Percentiles rank a stretch among this genome's conserved stretches.
These are phyloP conservation scores for Eupithecia inturbata DNA, from an alignment of 2,888 invertebrate species.

Conservation along the genomic window DNA sequence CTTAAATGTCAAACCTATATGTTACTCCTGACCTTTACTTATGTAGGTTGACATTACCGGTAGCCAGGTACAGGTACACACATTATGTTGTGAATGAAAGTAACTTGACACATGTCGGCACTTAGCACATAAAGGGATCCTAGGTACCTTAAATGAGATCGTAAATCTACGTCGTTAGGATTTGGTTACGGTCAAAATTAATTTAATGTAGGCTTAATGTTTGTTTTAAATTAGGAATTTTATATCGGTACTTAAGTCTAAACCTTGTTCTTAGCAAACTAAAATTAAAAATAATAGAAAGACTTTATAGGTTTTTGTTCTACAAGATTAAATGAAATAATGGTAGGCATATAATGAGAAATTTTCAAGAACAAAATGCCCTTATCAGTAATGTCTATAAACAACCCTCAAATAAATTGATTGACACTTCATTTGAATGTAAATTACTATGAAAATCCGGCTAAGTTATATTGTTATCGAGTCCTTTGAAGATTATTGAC, in stretches of 20 bases:
- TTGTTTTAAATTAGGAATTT: not conserved
- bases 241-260: not conserved
- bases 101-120: slow-evolving; percentile 19
- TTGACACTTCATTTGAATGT: slow-evolving; percentile 5
- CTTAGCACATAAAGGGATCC: slow-evolving; percentile 18
- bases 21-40: not conserved
- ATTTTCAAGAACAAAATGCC: not conserved
- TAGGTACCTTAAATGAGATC: slow-evolving; percentile 27
- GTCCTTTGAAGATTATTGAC: slow-evolving; percentile 40
- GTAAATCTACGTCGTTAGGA: slow-evolving; percentile 32
- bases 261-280: not conserved
- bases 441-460: not conserved
- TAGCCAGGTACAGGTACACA: not conserved
- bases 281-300: not conserved
- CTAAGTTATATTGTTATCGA: slow-evolving; percentile 5
- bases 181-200: slow-evolving; percentile 14
- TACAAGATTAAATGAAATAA: not conserved
- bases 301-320: not conserved
- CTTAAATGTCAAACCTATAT: slow-evolving; percentile 14
- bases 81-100: slow-evolving; percentile 10
- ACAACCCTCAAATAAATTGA: slow-evolving; percentile 1
- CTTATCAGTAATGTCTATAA: not conserved
- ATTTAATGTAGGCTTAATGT: slow-evolving; percentile 3
- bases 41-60: not conserved
- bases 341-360: not conserved